Evolutionary conservation across 2,888 invertebrate genomes (phyloP), one percentile per base, ranked within the genome.

Genomic region (Spilosoma lubricipeda): DNA sequence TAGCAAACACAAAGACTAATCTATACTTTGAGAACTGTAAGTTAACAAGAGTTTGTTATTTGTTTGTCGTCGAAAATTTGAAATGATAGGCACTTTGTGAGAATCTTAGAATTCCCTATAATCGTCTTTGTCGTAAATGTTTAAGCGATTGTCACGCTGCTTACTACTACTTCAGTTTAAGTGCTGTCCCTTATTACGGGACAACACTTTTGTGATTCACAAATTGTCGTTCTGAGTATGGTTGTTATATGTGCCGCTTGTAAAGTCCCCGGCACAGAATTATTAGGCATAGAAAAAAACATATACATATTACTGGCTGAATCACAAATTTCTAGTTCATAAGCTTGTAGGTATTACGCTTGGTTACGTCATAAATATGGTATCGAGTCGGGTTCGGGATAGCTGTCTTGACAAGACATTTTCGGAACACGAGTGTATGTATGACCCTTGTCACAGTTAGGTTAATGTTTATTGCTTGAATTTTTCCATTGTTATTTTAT

Each of bases 361-460:
- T 73, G 11, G 52, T 73, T 68, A 71, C 72, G 77, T 77, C 78
- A 75, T 72, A 76, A 76, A 79, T 74, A 78, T 69, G 39, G 70
- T 72, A 74, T 77, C 70, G 74, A 73, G 74, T 77, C 74, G 73
- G 68, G 73, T 75, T 77, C 74, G 73, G 70, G 72, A 76, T 69
- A 75, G 75, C 68, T 78, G 77, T 77, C 78, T 80, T 82, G 79
- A 76, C 84, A 77, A 81, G 87, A 86, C 82, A 83, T 84, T 81
- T 89, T 86, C 81, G 82, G 82, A 85, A 85, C 88, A 81, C 91
- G 90, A 90, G 92, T 93, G 93, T 87, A 83, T 78, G 86, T 82
- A 80, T 83, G 90, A 93, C 93, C 93, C 93, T 93, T 90, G 92
- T 93, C 93, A 93, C 77, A 79, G 81, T 80, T 85, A 86, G 82